Base-by-base conservation (phyloP, 2,113 vertebrate species). In the Protobothrops mucrosquamatus region DNA sequence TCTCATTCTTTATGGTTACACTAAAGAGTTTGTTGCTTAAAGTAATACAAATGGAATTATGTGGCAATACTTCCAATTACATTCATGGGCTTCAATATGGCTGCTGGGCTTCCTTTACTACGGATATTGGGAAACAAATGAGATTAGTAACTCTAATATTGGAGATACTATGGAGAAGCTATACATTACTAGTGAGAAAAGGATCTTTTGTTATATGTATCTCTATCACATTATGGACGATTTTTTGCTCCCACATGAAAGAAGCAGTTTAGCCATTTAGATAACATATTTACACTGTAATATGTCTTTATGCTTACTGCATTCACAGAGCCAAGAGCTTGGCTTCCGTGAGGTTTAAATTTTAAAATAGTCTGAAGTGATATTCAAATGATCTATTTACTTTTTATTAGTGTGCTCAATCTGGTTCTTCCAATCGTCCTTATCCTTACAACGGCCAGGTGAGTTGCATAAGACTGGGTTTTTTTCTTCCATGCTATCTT, bases 361-460 rank as follows among this genome's bases (percentile, higher is more conserved):
- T 81, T 39, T 22, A 43, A 81, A 39, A 81, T 81, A 81, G 22
- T 81, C 18, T 3, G 6, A 81, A 39, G 18, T 39, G 34, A 43
- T 18, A 81, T 43, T 81, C 34, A 81, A 39, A 81, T 0, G 1
- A 20, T 74, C 69, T 74, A 9, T 20, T 81, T 69, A n/a, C 12
- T 69, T 69, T 69, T 69, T 69, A 69, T 69, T 69, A 69, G 64
- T 2, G 2, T 64, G 0, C 0, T 64, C 29, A 0, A 4, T 15
- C 1, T 69, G 11, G 12, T 4, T 0, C 26, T 64, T 29, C 3
- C 64, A 0, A 6, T 0, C 64, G 29, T n/a, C 0, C 12, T 69
- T 69, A 69, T 69, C 64, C 61, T 64, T 5, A 5, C 29, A 15
- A 6, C 12, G 6, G 1, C 12, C 64, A 34, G 64, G 64, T 69